Evolutionary conservation across 2,113 vertebrate species (phyloP).

Genomic region (Upupa epops): DNA sequence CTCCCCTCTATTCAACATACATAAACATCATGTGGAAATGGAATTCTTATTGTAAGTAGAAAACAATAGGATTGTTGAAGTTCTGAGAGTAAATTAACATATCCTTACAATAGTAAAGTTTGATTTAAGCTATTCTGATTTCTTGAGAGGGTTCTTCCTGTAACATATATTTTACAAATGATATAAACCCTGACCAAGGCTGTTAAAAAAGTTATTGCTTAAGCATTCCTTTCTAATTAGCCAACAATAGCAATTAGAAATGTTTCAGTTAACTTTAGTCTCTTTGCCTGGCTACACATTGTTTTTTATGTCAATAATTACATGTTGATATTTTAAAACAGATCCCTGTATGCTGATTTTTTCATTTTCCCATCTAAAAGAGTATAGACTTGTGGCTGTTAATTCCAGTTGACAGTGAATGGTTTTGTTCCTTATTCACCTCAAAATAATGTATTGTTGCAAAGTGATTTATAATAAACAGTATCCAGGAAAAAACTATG

Average conservation of each 20-base stretch:
- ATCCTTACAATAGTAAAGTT: not conserved
- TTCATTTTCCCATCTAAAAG: conserved; percentile 54
- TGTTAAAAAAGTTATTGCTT: conserved; percentile 10
- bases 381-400: conserved; percentile 49
- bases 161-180: conserved; percentile 21
- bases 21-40: conserved; percentile 3
- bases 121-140: conserved; percentile 26
- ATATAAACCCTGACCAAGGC: not conserved
- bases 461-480: conserved; percentile 77
- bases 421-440: conserved; percentile 68
- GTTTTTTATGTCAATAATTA: conserved; percentile 61
- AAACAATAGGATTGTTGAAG: conserved; percentile 22
- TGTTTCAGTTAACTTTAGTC: conserved; percentile 66
- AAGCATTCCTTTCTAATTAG: conserved; percentile 60
- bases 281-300: conserved; percentile 48
- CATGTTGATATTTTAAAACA: conserved; percentile 43
- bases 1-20: not conserved
- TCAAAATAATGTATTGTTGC: conserved; percentile 72
- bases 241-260: conserved; percentile 66
- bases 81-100: conserved; percentile 16
- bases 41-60: not conserved
- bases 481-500: conserved; percentile 59
- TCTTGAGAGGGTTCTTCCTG: not conserved
- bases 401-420: conserved; percentile 71
- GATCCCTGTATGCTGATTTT: conserved; percentile 71